phyloP scores from a whole-genome alignment of 1,140 invertebrate species.

The Zaprionus lachaisei region DNA sequence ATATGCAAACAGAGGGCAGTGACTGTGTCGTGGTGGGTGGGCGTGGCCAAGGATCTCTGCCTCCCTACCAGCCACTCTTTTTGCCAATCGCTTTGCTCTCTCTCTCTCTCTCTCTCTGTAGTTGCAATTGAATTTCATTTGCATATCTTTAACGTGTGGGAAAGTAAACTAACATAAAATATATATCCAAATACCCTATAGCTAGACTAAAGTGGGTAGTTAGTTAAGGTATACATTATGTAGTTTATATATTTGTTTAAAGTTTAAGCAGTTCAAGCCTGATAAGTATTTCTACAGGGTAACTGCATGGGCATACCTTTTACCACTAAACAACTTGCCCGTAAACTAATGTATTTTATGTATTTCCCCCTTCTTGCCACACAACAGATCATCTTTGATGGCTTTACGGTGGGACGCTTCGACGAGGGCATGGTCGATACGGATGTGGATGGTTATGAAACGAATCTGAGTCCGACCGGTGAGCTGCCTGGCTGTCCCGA shows the following conservation, averaged over 20 bases:
- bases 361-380: slow-evolving; percentile 44
- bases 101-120: slow-evolving; percentile 2
- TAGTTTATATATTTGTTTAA: neutral
- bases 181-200: slow-evolving; percentile 55
- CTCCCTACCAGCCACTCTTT: too few species aligned
- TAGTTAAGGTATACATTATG: neutral
- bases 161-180: slow-evolving; percentile 58
- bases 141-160: slow-evolving; percentile 63
- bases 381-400: slow-evolving; percentile 91
- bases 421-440: slow-evolving; percentile 85
- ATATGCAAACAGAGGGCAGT: slow-evolving; percentile 71
- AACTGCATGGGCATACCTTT: neutral
- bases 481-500: slow-evolving; percentile 90
- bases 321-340: neutral
- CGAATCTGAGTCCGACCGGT: slow-evolving; percentile 78
- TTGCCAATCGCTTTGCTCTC: neutral
- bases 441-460: slow-evolving; percentile 82
- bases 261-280: neutral
- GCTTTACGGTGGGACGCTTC: slow-evolving; percentile 91
- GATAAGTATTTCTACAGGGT: neutral
- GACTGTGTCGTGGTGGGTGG: slow-evolving; percentile 24
- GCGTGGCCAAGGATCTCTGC: slow-evolving; percentile 28
- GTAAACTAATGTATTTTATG: slow-evolving; percentile 11
- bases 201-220: neutral
- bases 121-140: slow-evolving; percentile 73